phyloP scores from a whole-genome alignment of 2,113 vertebrate species.

The Thymallus thymallus region DNA sequence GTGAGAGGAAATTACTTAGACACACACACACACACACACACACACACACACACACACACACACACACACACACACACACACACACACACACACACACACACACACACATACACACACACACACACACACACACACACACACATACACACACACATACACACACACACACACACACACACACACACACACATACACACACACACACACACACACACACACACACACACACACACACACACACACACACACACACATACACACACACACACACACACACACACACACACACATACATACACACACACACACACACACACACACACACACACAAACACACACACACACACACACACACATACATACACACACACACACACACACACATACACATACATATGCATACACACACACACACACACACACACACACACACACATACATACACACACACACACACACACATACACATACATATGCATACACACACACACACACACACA shows the following conservation, averaged over 20 bases:
- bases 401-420: constrained; percentile 48
- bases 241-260: constrained; percentile 48
- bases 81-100: not conserved
- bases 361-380: constrained; percentile 29
- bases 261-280: not conserved
- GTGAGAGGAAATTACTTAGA: constrained; percentile 53
- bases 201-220: constrained; percentile 34
- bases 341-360: constrained; percentile 32
- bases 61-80: constrained; percentile 29
- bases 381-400: too few species aligned
- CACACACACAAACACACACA: constrained; percentile 45
- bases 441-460: constrained; percentile 49
- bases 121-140: constrained; percentile 7
- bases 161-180: constrained; percentile 13
- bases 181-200: constrained; percentile 35
- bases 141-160: constrained; percentile 45
- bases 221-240: not conserved
- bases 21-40: constrained; percentile 15
- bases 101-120: constrained; percentile 44
- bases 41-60: constrained; percentile 35
- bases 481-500: constrained; percentile 47
- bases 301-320: constrained; percentile 21
- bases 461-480: too few species aligned
- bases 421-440: constrained; percentile 17
- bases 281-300: constrained; percentile 50